These are phyloP conservation scores for Shinisaurus crocodilurus DNA, from an alignment of 2,113 vertebrate species.

Conservation along the genomic window DNA sequence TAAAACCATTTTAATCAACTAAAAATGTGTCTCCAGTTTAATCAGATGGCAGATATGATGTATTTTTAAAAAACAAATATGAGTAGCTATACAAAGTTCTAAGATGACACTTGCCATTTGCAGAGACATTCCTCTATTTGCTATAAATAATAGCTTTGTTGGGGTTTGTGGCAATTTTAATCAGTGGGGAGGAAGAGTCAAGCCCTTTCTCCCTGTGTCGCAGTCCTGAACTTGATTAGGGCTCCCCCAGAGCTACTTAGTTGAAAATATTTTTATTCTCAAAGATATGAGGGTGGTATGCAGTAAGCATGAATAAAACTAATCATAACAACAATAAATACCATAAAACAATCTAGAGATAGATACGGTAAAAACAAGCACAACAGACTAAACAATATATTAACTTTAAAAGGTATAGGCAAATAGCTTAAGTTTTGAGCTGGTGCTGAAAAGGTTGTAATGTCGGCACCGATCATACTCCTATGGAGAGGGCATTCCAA, in stretches of 20 bases:
- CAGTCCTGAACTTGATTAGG: no score
- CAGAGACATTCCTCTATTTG: neutral
- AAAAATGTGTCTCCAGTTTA: neutral
- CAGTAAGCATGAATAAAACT: neutral
- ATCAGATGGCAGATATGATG: neutral
- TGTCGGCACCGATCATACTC: neutral
- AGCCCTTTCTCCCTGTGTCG: no score
- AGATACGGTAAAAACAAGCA: neutral
- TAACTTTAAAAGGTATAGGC: neutral
- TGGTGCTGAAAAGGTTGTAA: neutral
- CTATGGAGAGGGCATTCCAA: neutral
- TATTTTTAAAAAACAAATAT: neutral
- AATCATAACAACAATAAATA: neutral
- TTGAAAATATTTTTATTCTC: neutral
- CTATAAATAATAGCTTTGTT: neutral
- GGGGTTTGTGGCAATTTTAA: no score
- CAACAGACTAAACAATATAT: neutral
- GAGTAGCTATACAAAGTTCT: neutral
- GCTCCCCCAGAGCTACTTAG: no score
- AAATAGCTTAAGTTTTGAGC: neutral
- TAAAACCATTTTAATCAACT: neutral
- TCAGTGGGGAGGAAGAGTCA: no score
- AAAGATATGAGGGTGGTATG: neutral
- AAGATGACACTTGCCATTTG: neutral
- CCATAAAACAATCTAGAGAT: neutral